Base-by-base conservation (phyloP, 2,888 invertebrate species). In the Cephus runcator region DNA sequence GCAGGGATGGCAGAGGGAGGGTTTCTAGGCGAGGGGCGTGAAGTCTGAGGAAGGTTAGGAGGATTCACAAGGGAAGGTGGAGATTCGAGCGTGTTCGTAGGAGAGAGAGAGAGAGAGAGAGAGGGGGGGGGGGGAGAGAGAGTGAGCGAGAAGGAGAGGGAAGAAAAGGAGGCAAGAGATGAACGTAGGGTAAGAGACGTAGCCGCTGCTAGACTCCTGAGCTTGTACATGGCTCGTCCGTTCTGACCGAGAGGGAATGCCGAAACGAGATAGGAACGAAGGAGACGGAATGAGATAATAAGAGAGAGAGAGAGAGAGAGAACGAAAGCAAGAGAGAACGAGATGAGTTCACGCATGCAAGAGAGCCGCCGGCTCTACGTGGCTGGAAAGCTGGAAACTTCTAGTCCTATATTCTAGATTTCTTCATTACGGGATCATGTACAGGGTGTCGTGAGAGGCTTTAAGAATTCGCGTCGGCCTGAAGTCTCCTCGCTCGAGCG, bases 371-470 rank as follows among this genome's bases (percentile, higher is more conserved):
- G 82, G 73, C 78, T 80, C 80, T 87, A 88, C 89, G 88, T 89
- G 88, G 84, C 75, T 80, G 79, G 88, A 86, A 89, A 89, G 83
- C 86, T 84, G 81, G 84, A 87, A 84, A 86, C 81, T 80, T 78
- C 56, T 56, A 68, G 73, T 75, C 77, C 82, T 83, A 81, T 82
- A 84, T 86, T 87, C 83, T 84, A 81, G 84, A 85, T 87, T 88
- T 87, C 88, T 88, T 89, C 88, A 88, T 89, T 88, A 88, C 80
- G 82, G 77, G 80, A 84, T 85, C 84, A 81, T 82, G 82, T 83
- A 83, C 69, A 75, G 79, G 79, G 75, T 79, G 79, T 80, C 82
- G 82, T 82, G 82, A 81, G 71, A 73, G 77, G 81, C 78, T 80
- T 83, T 81, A 79, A 80, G 73, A 81, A 78, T 76, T 78, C 73